phyloP scores from a whole-genome alignment of 2,797 vertebrate species.

The Cynodonichthys magdalenae region DNA sequence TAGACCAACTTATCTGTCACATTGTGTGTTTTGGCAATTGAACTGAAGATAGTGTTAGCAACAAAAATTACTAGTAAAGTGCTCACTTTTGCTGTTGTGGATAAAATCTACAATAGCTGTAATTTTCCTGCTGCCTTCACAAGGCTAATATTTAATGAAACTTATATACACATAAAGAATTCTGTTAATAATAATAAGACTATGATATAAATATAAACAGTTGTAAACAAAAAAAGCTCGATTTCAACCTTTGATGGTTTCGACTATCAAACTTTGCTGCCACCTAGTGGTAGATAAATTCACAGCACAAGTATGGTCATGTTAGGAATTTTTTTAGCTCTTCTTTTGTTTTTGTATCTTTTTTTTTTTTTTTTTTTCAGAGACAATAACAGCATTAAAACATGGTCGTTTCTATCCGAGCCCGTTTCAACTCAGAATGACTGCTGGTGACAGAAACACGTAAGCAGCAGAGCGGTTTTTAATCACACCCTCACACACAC shows the following conservation, averaged over 20 bases:
- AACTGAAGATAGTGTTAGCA: not conserved
- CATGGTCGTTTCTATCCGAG: slow-evolving; percentile 83
- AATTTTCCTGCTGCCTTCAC: no score
- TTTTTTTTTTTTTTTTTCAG: slow-evolving; percentile 32
- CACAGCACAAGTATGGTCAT: slow-evolving; percentile 56
- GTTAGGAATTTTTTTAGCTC: slow-evolving; percentile 43
- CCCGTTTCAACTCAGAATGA: slow-evolving; percentile 73
- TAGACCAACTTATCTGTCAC: no score
- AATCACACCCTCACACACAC: slow-evolving; percentile 45
- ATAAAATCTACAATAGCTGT: not conserved
- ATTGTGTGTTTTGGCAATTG: not conserved
- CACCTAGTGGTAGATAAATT: slow-evolving; percentile 60
- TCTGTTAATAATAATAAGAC: not conserved
- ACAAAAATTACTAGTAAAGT: not conserved
- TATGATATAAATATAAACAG: not conserved
- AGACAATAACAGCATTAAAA: slow-evolving; percentile 81
- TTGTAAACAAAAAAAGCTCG: slow-evolving; percentile 10
- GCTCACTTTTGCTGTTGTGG: slow-evolving; percentile 4
- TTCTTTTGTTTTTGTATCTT: no score
- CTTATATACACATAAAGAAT: slow-evolving; percentile 2
- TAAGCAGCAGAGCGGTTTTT: slow-evolving; percentile 68
- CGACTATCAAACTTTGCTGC: slow-evolving; percentile 36
- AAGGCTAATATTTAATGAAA: slow-evolving; percentile 5
- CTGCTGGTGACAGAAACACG: slow-evolving; percentile 79
- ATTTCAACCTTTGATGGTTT: not conserved